Percentiles rank a stretch among this genome's conserved stretches.
phyloP scores from a whole-genome alignment of 92 coral and sea anemone species.

The Actinostola sp. region DNA sequence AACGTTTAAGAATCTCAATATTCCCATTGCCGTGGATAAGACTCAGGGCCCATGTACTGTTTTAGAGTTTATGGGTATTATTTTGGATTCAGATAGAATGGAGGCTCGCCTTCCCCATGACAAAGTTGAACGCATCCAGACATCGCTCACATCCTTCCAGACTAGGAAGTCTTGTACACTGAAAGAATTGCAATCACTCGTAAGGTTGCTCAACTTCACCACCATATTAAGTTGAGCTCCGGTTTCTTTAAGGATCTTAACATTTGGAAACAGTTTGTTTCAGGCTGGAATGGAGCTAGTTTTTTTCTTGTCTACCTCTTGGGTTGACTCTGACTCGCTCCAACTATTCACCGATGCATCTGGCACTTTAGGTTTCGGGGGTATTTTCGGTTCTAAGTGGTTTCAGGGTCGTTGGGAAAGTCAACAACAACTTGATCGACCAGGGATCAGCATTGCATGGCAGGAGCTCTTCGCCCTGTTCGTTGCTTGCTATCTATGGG shows the following conservation, averaged over 20 bases:
- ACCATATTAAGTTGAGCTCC: constrained; percentile 33
- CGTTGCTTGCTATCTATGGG: constrained; percentile 64
- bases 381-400: constrained; percentile 53
- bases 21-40: constrained; percentile 51
- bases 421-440: constrained; percentile 41
- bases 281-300: constrained; percentile 56
- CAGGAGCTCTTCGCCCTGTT: constrained; percentile 63
- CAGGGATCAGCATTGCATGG: constrained; percentile 70
- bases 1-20: constrained; percentile 41
- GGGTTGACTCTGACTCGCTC: constrained; percentile 30
- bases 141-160: constrained; percentile 29
- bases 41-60: constrained; percentile 65
- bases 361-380: constrained; percentile 58
- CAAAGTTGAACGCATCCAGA: constrained; percentile 33
- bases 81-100: constrained; percentile 26
- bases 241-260: constrained; percentile 57
- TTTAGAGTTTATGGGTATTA: constrained; percentile 54
- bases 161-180: constrained; percentile 26
- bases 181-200: constrained; percentile 48
- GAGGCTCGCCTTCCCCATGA: constrained; percentile 54
- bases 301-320: constrained; percentile 42
- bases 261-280: constrained; percentile 63
- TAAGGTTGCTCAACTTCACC: constrained; percentile 32
- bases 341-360: constrained; percentile 68
- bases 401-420: constrained; percentile 66